phyloP scores from a whole-genome alignment of 2,113 vertebrate genomes.

The Quiscalus mexicanus region DNA sequence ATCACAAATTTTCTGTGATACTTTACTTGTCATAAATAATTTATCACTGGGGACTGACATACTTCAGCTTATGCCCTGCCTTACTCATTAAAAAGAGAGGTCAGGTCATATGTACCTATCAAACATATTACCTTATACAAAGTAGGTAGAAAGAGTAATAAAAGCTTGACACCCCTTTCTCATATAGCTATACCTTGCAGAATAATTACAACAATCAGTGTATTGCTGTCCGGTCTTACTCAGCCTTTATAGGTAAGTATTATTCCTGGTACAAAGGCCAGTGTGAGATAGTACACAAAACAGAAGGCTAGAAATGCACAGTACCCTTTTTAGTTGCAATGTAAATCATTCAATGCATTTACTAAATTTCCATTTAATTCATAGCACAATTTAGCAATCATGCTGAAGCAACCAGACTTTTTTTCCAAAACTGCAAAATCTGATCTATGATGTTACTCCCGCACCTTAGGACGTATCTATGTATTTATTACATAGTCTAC shows the following conservation, averaged over 20 bases:
- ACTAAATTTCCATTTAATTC: background rate
- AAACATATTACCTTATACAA: background rate
- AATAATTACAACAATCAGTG: background rate
- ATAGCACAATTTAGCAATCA: background rate
- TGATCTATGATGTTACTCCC: background rate
- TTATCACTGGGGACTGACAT: background rate
- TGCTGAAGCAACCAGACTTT: background rate
- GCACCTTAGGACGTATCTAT: background rate
- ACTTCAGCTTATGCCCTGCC: background rate
- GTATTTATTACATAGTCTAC: background rate
- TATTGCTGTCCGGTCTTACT: conserved; percentile 3
- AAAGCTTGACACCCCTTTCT: background rate
- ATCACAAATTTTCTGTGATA: background rate
- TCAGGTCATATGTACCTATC: background rate
- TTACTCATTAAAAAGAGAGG: background rate
- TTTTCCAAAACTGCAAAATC: background rate
- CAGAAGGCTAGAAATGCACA: background rate
- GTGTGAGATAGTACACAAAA: background rate
- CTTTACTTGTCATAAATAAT: background rate
- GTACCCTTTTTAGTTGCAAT: background rate
- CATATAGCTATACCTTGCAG: background rate
- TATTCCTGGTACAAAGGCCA: background rate
- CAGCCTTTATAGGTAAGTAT: background rate
- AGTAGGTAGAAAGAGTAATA: background rate
- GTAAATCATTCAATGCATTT: background rate